Percentiles rank a stretch among this genome's conserved stretches.
Conservation (phyloP, 2,797 vertebrate species). For the Pseudochirops cupreus region DNA sequence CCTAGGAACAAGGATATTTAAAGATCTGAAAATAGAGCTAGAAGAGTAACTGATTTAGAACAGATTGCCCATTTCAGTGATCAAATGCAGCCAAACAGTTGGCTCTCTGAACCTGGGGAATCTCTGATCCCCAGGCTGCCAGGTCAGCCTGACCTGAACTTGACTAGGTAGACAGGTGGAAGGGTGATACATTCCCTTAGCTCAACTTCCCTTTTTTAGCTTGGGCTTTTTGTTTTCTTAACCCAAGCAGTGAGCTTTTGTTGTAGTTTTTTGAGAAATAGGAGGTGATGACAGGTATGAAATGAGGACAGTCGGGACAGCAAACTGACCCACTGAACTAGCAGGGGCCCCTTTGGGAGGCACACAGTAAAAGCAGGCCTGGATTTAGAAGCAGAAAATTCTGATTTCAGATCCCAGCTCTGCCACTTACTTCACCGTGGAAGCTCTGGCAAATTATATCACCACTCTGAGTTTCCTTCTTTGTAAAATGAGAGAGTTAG, state of each 20-base stretch:
- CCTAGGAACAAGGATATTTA: not conserved
- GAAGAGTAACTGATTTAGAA: not conserved
- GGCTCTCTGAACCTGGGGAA: not conserved
- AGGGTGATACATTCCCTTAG: not conserved
- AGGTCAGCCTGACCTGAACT: not conserved
- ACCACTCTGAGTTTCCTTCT: not conserved
- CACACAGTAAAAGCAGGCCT: not conserved
- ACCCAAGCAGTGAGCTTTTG: not conserved
- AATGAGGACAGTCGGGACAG: not conserved
- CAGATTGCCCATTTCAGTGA: not conserved
- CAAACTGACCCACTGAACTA: not conserved
- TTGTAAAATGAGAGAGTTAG: not conserved
- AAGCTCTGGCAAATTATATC: not conserved
- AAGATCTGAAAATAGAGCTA: not conserved
- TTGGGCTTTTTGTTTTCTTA: not conserved
- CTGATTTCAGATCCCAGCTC: not conserved
- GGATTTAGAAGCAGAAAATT: not conserved
- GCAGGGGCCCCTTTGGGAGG: not conserved
- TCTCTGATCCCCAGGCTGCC: not conserved
- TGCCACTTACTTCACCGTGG: not conserved
- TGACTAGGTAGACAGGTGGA: not conserved
- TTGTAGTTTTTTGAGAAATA: not conserved
- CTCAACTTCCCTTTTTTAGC: not conserved
- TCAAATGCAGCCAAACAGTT: not conserved
- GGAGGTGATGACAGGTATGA: conserved; percentile 1